Evolutionary conservation across 1,140 invertebrate genomes (phyloP), one percentile per base, ranked within the genome.

Genomic region (Lasaia peninsularis): DNA sequence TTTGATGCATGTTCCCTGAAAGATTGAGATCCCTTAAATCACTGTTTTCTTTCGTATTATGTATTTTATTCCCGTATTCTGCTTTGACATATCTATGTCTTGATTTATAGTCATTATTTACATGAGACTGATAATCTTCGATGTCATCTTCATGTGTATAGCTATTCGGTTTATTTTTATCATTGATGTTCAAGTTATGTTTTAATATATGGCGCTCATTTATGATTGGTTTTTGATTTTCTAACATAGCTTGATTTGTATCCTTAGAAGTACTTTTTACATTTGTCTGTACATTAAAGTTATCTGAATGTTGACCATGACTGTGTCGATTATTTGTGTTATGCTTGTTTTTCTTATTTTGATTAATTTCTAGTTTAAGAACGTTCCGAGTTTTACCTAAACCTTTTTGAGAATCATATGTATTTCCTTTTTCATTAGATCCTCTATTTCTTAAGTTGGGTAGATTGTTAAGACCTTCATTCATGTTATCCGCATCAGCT

Each of bases 261-360:
- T 52, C 10, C 44, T 48, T 34, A 33, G 8, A 21, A 18, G 31
- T 9, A 21, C 10, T 21, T 32, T 44, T 12, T 14, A 12, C 24
- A 24, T 11, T 14, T 14, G 58, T 28, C n/a, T 18, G 21, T 48
- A 16, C 32, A 16, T 14, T 14, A 32, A 14, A 4, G 3, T 10
- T 16, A 10, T 52, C 24, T 11, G 12, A 16, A 32, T n/a, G 12
- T 20, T 32, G 50, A 12, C 21, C 28, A 33, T 52, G 8, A 20
- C 10, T 33, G 12, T 52, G 24, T 16, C 28, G 31, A 8, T 33
- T 56, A 48, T 24, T 18, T 9, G 11, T 32, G 20, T 57, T 34
- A 9, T 48, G 20, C 44, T 48, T 44, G 18, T 53, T 52, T 31
- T 24, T 12, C 12, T 20, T 9, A 11, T 63, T 34, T 28, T 63